A percentile compares a stretch with the other conserved stretches of the same genome.
Evolutionary conservation across 1,140 invertebrate species (phyloP).

Genomic region (Dreissena rostriformis): DNA sequence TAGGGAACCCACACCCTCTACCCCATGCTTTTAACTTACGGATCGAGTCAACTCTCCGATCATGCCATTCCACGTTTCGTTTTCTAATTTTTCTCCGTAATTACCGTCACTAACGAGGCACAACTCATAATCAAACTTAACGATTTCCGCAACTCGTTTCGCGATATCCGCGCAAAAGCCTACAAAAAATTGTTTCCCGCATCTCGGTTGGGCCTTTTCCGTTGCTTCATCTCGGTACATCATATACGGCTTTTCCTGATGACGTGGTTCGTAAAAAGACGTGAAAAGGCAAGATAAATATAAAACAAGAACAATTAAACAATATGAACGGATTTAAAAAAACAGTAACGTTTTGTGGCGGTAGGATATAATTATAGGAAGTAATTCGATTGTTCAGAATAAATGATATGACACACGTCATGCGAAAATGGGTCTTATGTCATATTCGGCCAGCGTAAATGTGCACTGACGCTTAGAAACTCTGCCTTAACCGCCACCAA

Average conservation of each 20-base stretch:
- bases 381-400: too few species aligned
- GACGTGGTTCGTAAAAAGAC: constrained; percentile 2
- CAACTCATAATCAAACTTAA: constrained; percentile 92
- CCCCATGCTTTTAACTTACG: constrained; percentile 84
- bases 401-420: too few species aligned
- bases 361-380: too few species aligned
- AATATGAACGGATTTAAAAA: background rate
- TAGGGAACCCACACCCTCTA: too few species aligned
- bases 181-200: constrained; percentile 65
- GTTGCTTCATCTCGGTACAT: constrained; percentile 52
- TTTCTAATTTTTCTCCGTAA: constrained; percentile 92
- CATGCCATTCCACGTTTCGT: constrained; percentile 86
- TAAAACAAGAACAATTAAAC: background rate
- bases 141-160: constrained; percentile 60
- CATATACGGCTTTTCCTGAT: constrained; percentile 63
- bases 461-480: too few species aligned
- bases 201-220: constrained; percentile 14
- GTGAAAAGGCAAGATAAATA: constrained; percentile 8
- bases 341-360: too few species aligned
- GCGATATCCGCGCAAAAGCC: constrained; percentile 78
- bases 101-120: constrained; percentile 94
- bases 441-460: too few species aligned
- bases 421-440: too few species aligned
- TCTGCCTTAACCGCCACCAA: too few species aligned
- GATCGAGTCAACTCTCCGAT: constrained; percentile 88